Conservation (phyloP, 2,797 vertebrate species). For the Siniperca undulata region DNA sequence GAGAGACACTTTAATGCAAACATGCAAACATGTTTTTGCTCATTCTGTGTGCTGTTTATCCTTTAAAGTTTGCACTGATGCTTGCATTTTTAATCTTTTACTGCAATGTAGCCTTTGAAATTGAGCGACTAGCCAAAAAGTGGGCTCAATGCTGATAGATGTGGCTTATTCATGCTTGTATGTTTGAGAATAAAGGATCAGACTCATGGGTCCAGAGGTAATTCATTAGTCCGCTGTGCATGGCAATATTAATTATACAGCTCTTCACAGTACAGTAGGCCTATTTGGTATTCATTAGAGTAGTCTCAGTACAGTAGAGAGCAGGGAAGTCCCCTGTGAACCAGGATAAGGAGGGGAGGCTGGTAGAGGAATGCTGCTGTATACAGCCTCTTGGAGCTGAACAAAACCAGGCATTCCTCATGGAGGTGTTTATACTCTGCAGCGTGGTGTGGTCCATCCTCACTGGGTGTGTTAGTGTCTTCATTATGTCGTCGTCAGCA, state of each 20-base stretch:
- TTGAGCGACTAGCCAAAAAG: neutral
- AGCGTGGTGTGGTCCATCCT: constrained; percentile 67
- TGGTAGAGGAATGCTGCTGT: constrained; percentile 72
- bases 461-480: constrained; percentile 48
- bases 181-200: constrained; percentile 14
- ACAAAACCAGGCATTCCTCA: constrained; percentile 82
- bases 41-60: too few species aligned
- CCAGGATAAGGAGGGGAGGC: constrained; percentile 66
- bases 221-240: constrained; percentile 11
- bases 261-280: constrained; percentile 18
- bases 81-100: neutral
- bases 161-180: neutral
- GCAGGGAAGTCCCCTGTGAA: constrained; percentile 64
- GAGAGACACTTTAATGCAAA: neutral
- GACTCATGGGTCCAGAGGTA: neutral
- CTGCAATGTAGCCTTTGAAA: neutral
- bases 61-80: neutral
- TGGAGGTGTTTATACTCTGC: constrained; percentile 74
- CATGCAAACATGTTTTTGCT: neutral
- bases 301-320: constrained; percentile 43
- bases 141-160: neutral
- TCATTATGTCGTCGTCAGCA: constrained; percentile 52
- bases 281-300: constrained; percentile 45
- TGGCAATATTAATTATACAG: constrained; percentile 25
- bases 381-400: constrained; percentile 67